Base-by-base conservation (phyloP, 2,888 invertebrate genomes). In the Chymomyza amoena region DNA sequence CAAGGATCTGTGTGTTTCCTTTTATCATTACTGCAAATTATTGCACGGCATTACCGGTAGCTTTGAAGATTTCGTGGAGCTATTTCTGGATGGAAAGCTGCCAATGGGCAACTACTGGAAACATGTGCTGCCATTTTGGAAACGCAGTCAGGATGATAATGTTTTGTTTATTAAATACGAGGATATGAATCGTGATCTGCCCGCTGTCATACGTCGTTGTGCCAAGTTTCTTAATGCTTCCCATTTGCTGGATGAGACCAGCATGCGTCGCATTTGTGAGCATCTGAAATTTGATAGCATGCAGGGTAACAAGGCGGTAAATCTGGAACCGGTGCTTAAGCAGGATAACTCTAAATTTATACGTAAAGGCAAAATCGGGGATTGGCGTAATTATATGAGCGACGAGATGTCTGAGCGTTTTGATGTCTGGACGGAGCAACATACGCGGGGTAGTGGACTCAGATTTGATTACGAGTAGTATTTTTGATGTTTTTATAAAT, bases 1-100 rank as follows among this genome's bases (percentile, higher is more conserved):
- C 0, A 97, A 97, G 91, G 98, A 98, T 90, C 94, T 96, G 87
- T 96, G 95, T 73, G 96, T 98, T 0, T 98, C 98, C 0, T 97
- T 95, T 89, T 98, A 95, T 90, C 95, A 97, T 91, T 96, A 97
- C 60, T 96, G 95, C 89, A 94, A 93, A 69, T 92, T 96, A 66
- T 93, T 96, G 52, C 96, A 97, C 80, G 94, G 94, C 0, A 91
- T 94, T 15, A 78, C 93, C 71, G 94, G 94, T 0, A 92, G 93
- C 0, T 96, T 96, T 77, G 94, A 96, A 56, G 95, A 96, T 69
- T 96, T 96, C 89, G 94, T 95, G 69, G 95, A 96, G 71, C 91
- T 96, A 10, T 95, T 96, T 90, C 92, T 96, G 81, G 92, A 92
- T 62, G 95, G 95, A 60, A 93, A 93, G 71, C 93, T 95, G 62